Base-by-base conservation (phyloP, 2,797 vertebrate species). In the Fistularia tabacaria region DNA sequence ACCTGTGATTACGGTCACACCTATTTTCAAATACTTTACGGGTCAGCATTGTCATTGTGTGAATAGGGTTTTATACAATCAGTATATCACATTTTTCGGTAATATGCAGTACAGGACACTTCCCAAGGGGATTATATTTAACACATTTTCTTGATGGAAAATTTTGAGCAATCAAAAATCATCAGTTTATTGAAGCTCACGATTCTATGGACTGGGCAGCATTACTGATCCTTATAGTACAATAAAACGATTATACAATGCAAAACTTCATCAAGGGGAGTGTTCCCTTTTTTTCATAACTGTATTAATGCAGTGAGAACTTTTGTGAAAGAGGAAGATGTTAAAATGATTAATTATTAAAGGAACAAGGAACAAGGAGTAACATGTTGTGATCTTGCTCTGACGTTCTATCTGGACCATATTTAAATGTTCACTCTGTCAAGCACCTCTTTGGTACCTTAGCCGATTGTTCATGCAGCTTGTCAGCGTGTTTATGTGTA, bases 311-410 rank as follows among this genome's bases (percentile, higher is more conserved):
- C 73, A 71, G 69, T 58, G 58, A 52, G 68, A 78, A 81, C 74
- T 74, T 79, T 74, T 59, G 62, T 64, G 65, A 69, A 72, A 77
- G 76, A 73, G 50, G 85, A 55, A 87, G 84, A 89, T 59, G 84
- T 83, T 87, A 81, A 87, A 54, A 55, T 71, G 46, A 84, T 94
- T 90, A 87, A 92, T 93, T 91, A 90, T 92, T 93, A 77, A 90
- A 73, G 25, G 2, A 25, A 25, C 2, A 66, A 47, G 61, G 78
- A 75, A 85, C 87, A 88, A 90, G 81, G 71, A 75, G 83, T 84
- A 86, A 80, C 61, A 79, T 73, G 88, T 90, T 87, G 59, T 64
- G 73, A 15, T 82, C 81, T 69, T 70, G 53, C 66, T 88, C 77
- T 82, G 74, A 81, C 66, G 78, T 82, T 74, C 71, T 72, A 68